Base-by-base conservation (phyloP, 2,113 vertebrate species). In the Phycodurus eques region DNA sequence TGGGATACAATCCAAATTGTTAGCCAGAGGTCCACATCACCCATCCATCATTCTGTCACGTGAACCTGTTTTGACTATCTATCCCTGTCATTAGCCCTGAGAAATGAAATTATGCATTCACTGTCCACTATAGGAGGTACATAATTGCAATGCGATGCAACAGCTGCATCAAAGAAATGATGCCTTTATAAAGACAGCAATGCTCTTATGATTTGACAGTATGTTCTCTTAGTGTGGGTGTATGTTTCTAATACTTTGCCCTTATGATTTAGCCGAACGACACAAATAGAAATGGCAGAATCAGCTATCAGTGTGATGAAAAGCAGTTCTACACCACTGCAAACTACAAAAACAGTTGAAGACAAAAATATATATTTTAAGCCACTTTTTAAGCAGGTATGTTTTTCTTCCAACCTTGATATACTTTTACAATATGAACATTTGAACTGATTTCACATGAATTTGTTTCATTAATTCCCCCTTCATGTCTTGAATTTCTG, bases 21-120 rank as follows among this genome's bases (percentile, higher is more conserved):
- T n/a, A 61, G 46, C 39, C 15, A 4, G 59, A 61, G 51, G 44
- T 60, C 31, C 46, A 57, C 17, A 35, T 74, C 43, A 53, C 42
- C 56, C 42, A 35, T 57, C 56, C 49, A 22, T 61, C 31, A 67
- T 74, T 17, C 35, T 43, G 65, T 39, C 63, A 63, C 8, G 42
- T 19, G 8, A 42, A 68, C 11, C 27, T 71, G 53, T 33, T n/a
- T 61, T 67, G 66, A 79, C 56, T 56, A 78, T 68, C 47, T 17
- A 74, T 51, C 61, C 33, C 10, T 63, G 44, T 49, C 20, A 51
- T 60, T 67, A 8, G 46, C 65, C 1, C 44, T 2, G 19, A 22
- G 10, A 69, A 67, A 61, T 47, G 20, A 59, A 62, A 72, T 61
- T 13, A 20, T 17, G 0, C 27, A 2, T 8, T 67, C 43, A 8